Evolutionary conservation across 2,113 vertebrate genomes (phyloP).

Genomic region (Malurus melanocephalus): DNA sequence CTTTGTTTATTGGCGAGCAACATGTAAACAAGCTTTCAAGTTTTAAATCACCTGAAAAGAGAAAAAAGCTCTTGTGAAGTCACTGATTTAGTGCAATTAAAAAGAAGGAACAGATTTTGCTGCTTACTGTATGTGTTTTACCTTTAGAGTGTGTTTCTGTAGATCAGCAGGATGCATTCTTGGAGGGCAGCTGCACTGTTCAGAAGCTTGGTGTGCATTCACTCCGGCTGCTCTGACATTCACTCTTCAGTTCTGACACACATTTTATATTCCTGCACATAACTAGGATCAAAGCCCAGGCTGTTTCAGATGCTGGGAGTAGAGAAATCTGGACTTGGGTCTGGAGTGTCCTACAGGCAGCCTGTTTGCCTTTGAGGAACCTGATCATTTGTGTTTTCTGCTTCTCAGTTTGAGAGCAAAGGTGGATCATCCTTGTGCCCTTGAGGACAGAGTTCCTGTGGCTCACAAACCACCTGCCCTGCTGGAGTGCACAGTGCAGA

Average conservation of each 20-base stretch:
- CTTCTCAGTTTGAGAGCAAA: neutral
- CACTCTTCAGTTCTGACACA: neutral
- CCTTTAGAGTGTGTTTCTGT: neutral
- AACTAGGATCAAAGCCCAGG: neutral
- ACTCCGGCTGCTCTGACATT: neutral
- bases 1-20: neutral
- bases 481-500: neutral
- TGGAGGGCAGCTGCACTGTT: neutral
- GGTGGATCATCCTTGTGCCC: neutral
- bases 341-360: neutral
- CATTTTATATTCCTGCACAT: neutral
- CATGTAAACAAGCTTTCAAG: neutral
- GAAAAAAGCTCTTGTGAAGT: neutral
- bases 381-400: neutral
- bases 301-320: neutral
- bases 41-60: neutral
- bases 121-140: neutral
- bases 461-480: neutral
- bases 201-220: neutral
- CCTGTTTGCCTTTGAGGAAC: neutral
- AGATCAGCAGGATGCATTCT: neutral
- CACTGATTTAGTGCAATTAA: neutral
- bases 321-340: neutral
- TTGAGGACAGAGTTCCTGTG: neutral
- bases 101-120: neutral